A percentile compares a stretch with the other conserved stretches of the same genome.
Conservation (phyloP, 2,113 vertebrate genomes). For the Shinisaurus crocodilurus region DNA sequence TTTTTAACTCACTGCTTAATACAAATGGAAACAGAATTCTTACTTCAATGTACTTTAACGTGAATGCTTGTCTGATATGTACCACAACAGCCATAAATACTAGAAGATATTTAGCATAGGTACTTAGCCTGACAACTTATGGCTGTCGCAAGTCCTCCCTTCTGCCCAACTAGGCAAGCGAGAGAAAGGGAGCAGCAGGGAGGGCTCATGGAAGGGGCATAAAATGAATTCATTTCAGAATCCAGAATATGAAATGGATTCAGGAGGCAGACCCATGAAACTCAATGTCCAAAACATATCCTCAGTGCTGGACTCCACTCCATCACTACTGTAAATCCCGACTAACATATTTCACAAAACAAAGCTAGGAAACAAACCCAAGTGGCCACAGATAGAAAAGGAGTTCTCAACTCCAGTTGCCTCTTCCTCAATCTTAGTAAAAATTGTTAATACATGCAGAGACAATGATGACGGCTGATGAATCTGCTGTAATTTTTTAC, state of each 20-base stretch:
- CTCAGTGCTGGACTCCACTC: too few relatives aligned
- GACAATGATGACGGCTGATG: neutral
- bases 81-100: neutral
- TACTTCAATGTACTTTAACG: neutral
- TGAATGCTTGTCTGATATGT: neutral
- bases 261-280: neutral
- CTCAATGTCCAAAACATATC: neutral
- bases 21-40: neutral
- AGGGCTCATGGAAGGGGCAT: neutral
- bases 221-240: neutral
- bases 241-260: neutral
- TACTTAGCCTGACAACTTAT: neutral
- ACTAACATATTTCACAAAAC: neutral
- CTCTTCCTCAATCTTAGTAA: neutral
- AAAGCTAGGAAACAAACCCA: neutral
- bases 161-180: neutral
- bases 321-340: neutral
- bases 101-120: neutral
- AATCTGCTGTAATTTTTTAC: neutral
- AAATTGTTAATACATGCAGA: neutral
- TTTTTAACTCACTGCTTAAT: constrained; percentile 6
- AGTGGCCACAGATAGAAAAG: neutral
- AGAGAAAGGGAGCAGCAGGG: neutral
- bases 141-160: neutral
- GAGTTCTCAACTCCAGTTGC: neutral